Conservation (phyloP, 1,140 invertebrate species). For the Eurytemora carolleeae region DNA sequence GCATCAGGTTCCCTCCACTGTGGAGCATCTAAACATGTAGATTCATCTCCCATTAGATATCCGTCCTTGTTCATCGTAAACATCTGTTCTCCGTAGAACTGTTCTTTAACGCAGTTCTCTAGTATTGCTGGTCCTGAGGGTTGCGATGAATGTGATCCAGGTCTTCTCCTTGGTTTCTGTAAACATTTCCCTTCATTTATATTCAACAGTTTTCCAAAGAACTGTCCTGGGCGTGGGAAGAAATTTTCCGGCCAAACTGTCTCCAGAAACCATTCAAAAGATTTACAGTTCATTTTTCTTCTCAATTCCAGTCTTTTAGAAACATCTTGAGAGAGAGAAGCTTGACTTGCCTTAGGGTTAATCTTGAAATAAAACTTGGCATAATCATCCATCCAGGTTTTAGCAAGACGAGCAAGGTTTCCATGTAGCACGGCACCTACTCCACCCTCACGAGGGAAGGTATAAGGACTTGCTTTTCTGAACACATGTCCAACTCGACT, state of each 20-base stretch:
- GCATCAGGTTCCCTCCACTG: constrained; percentile 30
- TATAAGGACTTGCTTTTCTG: constrained; percentile 74
- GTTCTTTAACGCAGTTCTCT: constrained; percentile 27
- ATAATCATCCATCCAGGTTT: constrained; percentile 90
- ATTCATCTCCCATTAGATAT: constrained; percentile 46
- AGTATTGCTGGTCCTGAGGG: constrained; percentile 40
- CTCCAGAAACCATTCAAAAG: constrained; percentile 85
- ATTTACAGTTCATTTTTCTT: constrained; percentile 57
- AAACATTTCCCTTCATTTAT: constrained; percentile 35
- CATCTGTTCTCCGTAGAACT: constrained; percentile 40
- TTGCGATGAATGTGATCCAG: constrained; percentile 30
- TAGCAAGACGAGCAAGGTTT: constrained; percentile 66
- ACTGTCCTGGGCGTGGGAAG: constrained; percentile 56
- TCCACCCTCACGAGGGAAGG: constrained; percentile 37
- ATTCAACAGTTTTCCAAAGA: constrained; percentile 51
- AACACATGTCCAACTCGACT: constrained; percentile 97
- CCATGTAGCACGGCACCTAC: constrained; percentile 65
- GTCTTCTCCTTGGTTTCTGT: constrained; percentile 34
- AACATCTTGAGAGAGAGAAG: constrained; percentile 38
- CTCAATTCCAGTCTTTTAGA: constrained; percentile 47
- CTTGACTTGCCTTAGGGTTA: constrained; percentile 38
- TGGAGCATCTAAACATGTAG: constrained; percentile 45
- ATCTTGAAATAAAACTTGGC: constrained; percentile 72
- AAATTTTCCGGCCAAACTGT: constrained; percentile 69
- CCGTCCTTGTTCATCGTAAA: constrained; percentile 43